phyloP scores from a whole-genome alignment of 2,797 vertebrate genomes.

The Sebastes minor region DNA sequence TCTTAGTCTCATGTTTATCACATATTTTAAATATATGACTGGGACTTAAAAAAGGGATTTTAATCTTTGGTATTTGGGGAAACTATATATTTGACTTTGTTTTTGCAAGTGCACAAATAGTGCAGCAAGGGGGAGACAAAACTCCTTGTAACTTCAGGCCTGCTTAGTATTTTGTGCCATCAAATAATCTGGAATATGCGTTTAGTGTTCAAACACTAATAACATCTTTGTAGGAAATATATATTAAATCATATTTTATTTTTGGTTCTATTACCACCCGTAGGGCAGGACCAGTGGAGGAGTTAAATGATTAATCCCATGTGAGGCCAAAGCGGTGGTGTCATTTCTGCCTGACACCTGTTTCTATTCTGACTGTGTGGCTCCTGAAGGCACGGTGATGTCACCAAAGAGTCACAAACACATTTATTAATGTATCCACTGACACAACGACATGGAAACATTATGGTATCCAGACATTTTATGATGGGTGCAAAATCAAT shows the following conservation, averaged over 20 bases:
- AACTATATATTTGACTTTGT: not conserved
- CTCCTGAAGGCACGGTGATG: no score
- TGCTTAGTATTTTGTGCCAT: not conserved
- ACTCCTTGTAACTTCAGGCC: not conserved
- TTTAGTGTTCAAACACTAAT: not conserved
- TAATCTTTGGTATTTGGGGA: not conserved
- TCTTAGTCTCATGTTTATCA: not conserved
- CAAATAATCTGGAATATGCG: not conserved
- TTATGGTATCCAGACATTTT: not conserved
- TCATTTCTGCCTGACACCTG: not conserved
- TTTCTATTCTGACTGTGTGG: not conserved
- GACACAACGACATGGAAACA: not conserved
- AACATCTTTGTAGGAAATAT: not conserved
- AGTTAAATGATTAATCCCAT: not conserved
- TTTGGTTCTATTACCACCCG: not conserved
- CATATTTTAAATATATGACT: not conserved
- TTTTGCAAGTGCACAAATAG: not conserved
- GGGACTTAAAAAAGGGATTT: not conserved
- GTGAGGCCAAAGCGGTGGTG: not conserved
- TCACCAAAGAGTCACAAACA: not conserved
- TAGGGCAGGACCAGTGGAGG: not conserved
- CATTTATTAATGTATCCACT: not conserved
- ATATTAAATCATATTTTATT: not conserved
- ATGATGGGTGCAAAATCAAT: slow-evolving; percentile 14
- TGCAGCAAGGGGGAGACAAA: slow-evolving; percentile 54